phyloP scores from a whole-genome alignment of 2,888 invertebrate species.

The Koerneria pararmatus region DNA sequence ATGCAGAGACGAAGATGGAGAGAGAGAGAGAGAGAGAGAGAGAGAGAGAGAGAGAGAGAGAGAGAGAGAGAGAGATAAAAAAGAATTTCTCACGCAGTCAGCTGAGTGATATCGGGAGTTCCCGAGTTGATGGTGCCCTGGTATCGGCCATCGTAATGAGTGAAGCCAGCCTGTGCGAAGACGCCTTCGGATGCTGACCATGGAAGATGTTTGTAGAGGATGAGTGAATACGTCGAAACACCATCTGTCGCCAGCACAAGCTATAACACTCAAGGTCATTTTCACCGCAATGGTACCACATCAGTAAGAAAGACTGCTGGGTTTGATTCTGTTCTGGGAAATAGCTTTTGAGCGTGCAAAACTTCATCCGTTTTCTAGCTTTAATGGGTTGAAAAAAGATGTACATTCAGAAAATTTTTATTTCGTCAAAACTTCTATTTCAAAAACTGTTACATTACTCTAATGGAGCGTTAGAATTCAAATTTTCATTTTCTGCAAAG shows the following conservation, averaged over 20 bases:
- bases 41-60: too few relatives aligned
- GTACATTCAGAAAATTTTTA: too few relatives aligned
- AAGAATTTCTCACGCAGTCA: slow-evolving; percentile 70
- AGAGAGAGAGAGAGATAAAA: not conserved
- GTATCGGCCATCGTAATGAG: slow-evolving; percentile 76
- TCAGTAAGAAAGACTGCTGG: slow-evolving; percentile 70
- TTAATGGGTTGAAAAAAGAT: too few relatives aligned
- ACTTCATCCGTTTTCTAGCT: too few relatives aligned
- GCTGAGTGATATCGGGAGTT: slow-evolving; percentile 78
- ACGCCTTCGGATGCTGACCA: slow-evolving; percentile 67
- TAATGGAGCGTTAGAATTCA: too few relatives aligned
- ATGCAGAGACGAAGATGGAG: not conserved
- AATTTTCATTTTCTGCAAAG: too few relatives aligned
- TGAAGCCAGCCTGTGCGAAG: slow-evolving; percentile 84
- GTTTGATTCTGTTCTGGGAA: slow-evolving; percentile 36
- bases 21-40: too few relatives aligned
- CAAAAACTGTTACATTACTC: slow-evolving; percentile 9
- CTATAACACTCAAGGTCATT: slow-evolving; percentile 66
- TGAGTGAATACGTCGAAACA: slow-evolving; percentile 76
- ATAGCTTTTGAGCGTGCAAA: too few relatives aligned
- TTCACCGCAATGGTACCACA: slow-evolving; percentile 64
- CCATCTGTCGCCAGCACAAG: slow-evolving; percentile 72
- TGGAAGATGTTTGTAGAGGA: slow-evolving; percentile 83
- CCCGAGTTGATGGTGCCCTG: slow-evolving; percentile 81
- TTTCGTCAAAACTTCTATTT: too few relatives aligned